phyloP scores from a whole-genome alignment of 2,113 vertebrate species.

The Cololabis saira region DNA sequence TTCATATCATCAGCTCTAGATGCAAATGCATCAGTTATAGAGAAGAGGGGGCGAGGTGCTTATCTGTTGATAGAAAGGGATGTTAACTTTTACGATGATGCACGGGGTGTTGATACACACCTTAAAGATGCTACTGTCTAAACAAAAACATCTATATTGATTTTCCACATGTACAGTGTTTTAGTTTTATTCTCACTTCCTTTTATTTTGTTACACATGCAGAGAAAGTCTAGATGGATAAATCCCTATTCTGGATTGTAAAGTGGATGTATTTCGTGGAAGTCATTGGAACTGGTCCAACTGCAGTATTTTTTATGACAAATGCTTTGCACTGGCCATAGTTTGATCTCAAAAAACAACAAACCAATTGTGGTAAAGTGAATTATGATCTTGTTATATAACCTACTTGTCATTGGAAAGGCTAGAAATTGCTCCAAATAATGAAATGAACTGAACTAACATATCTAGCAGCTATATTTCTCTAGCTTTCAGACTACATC shows the following conservation, averaged over 20 bases:
- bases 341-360: neutral
- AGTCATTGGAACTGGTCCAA: slow-evolving; percentile 13
- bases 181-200: neutral
- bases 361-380: neutral
- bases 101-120: neutral
- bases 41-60: slow-evolving; percentile 21
- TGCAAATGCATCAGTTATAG: slow-evolving; percentile 45
- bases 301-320: too few species aligned
- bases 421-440: slow-evolving; percentile 11
- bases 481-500: slow-evolving; percentile 31
- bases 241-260: slow-evolving; percentile 1
- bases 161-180: neutral
- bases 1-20: slow-evolving; percentile 30
- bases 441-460: slow-evolving; percentile 28
- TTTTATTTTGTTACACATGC: neutral
- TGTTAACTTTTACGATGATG: slow-evolving; percentile 1
- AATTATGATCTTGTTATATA: slow-evolving; percentile 18
- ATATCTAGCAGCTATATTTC: slow-evolving; percentile 39
- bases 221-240: neutral
- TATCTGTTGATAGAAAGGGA: slow-evolving; percentile 19
- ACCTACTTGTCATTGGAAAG: slow-evolving; percentile 2
- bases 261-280: slow-evolving; percentile 4
- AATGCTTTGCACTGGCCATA: neutral
- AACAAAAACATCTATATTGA: neutral
- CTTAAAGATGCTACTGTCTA: neutral